phyloP scores from a whole-genome alignment of 2,888 invertebrate species.

The Arctia plantaginis region DNA sequence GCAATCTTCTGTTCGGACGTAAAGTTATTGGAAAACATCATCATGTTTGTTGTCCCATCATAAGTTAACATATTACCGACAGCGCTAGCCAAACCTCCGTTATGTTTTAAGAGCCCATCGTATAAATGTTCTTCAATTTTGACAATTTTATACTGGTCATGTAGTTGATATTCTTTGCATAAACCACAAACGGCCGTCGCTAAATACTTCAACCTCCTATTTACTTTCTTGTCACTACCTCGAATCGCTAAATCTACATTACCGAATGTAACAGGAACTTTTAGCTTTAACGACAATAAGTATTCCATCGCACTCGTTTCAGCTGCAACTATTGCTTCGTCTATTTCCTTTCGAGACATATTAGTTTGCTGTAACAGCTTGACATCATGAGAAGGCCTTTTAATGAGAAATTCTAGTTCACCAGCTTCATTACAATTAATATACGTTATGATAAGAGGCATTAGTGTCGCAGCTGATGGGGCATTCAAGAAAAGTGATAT shows the following conservation, averaged over 20 bases:
- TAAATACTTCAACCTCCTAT: neutral
- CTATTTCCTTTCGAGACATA: neutral
- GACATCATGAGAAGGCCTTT: neutral
- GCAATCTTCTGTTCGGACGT: constrained; percentile 12
- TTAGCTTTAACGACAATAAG: neutral
- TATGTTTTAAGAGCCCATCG: constrained; percentile 6
- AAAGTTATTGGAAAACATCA: constrained; percentile 18
- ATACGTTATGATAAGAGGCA: constrained; percentile 22
- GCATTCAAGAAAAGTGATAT: constrained; percentile 11
- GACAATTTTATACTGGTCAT: constrained; percentile 2
- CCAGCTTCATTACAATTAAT: constrained; percentile 8
- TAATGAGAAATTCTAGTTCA: neutral
- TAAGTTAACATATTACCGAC: constrained; percentile 29
- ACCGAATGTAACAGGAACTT: constrained; percentile 36
- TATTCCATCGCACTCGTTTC: neutral
- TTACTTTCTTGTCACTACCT: neutral
- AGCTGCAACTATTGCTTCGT: constrained; percentile 1
- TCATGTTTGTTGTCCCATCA: constrained; percentile 6
- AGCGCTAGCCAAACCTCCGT: constrained; percentile 19
- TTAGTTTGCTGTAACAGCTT: neutral
- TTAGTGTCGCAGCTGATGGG: constrained; percentile 8
- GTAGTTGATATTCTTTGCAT: neutral
- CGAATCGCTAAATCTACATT: constrained; percentile 25
- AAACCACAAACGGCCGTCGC: neutral
- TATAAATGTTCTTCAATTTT: constrained; percentile 18